These are phyloP conservation scores for Ophioninae sp. DNA, from an alignment of 2,888 invertebrate species.

Conservation along the genomic window DNA sequence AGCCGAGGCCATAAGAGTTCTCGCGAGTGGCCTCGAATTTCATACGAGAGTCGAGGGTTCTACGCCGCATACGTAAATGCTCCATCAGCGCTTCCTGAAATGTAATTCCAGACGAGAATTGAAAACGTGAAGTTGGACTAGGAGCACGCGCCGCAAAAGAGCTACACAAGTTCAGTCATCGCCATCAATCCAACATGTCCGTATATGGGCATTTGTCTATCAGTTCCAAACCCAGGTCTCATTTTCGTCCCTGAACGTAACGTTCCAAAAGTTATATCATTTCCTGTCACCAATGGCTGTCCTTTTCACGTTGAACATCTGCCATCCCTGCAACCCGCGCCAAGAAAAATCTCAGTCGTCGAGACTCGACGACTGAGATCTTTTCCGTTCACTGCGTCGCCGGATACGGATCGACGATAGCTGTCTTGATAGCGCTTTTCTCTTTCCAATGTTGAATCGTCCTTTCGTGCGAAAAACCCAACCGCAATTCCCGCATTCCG, in stretches of 20 bases:
- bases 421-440: conserved; percentile 53
- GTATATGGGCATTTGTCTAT: neutral
- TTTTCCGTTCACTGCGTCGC: conserved; percentile 29
- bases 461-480: conserved; percentile 56
- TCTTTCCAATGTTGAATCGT: conserved; percentile 49
- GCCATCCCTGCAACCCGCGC: conserved; percentile 11
- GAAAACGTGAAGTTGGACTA: conserved; percentile 57
- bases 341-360: neutral
- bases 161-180: conserved; percentile 51
- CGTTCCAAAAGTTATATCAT: conserved; percentile 46
- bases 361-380: conserved; percentile 6
- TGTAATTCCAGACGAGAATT: conserved; percentile 41
- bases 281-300: conserved; percentile 51
- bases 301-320: conserved; percentile 46
- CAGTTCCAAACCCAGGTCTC: neutral
- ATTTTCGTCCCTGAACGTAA: conserved; percentile 1
- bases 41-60: conserved; percentile 42
- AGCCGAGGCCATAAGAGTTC: conserved; percentile 19
- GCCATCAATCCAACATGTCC: neutral
- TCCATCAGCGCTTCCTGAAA: conserved; percentile 52
- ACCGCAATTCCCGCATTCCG: conserved; percentile 46
- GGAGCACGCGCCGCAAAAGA: conserved; percentile 42
- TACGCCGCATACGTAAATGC: conserved; percentile 8
- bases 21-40: conserved; percentile 38
- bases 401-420: conserved; percentile 51